Percentiles rank a stretch among this genome's conserved stretches.
phyloP scores from a whole-genome alignment of 2,113 vertebrate species.

The Colistium nudipinnis region DNA sequence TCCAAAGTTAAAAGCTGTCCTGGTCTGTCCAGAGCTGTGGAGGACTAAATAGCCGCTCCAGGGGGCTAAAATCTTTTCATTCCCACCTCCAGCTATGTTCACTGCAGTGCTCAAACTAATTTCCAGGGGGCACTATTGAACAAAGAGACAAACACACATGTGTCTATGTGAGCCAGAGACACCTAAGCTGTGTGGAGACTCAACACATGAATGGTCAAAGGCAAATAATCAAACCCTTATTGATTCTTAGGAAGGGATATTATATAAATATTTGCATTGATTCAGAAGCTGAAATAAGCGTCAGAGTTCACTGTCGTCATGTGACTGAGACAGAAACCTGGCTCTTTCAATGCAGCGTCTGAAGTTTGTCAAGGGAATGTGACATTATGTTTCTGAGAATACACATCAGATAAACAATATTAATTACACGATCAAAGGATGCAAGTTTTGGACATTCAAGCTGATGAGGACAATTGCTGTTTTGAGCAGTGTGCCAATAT shows the following conservation, averaged over 20 bases:
- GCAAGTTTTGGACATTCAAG: background rate
- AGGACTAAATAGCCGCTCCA: constrained; percentile 41
- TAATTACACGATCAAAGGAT: background rate
- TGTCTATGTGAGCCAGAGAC: constrained; percentile 14
- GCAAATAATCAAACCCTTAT: constrained; percentile 45
- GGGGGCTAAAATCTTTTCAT: constrained; percentile 55
- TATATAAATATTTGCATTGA: constrained; percentile 21
- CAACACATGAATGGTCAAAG: constrained; percentile 33
- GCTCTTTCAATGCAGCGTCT: background rate
- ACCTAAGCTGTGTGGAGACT: constrained; percentile 18
- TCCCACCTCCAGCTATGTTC: constrained; percentile 4
- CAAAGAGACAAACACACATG: constrained; percentile 50
- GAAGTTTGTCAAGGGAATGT: background rate
- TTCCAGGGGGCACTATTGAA: constrained; percentile 80
- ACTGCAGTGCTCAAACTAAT: constrained; percentile 53
- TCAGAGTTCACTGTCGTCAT: background rate
- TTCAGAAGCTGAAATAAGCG: constrained; percentile 23
- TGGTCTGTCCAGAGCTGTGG: background rate
- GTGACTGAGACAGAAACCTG: constrained; percentile 1
- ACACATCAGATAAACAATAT: background rate
- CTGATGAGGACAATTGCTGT: no score
- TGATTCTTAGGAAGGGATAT: constrained; percentile 7
- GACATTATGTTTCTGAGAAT: background rate
- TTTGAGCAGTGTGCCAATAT: no score
- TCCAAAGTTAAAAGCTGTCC: background rate